phyloP scores from a whole-genome alignment of 2,888 invertebrate genomes.

The Fragum sueziense region DNA sequence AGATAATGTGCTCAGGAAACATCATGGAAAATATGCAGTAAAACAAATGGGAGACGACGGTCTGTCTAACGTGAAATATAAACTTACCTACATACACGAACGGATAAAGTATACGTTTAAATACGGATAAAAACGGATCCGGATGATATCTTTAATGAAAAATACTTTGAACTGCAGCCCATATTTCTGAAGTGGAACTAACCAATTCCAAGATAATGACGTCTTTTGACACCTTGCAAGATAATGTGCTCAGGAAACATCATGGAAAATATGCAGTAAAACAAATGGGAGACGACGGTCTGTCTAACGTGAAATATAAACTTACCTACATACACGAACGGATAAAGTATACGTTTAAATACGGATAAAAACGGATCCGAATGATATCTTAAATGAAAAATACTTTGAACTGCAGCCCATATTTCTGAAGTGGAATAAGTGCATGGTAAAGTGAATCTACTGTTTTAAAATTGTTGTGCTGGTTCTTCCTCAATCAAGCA shows the following conservation, averaged over 20 bases:
- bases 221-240: no score
- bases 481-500: no score
- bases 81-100: not conserved
- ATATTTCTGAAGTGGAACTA: constrained; percentile 13
- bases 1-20: no score
- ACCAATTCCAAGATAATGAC: not conserved
- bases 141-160: constrained; percentile 6
- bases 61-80: not conserved
- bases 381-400: constrained; percentile 9
- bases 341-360: not conserved
- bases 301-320: constrained; percentile 2
- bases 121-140: constrained; percentile 1
- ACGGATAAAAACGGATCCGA: not conserved
- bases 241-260: no score
- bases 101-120: not conserved
- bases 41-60: constrained; percentile 3
- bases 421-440: constrained; percentile 16
- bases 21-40: no score
- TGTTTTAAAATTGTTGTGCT: no score
- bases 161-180: constrained; percentile 11
- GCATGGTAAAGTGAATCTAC: no score
- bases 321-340: not conserved
- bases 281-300: not conserved
- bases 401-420: constrained; percentile 10
- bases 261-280: no score